Evolutionary conservation across 2,113 vertebrate species (phyloP).

Genomic region (Empidonax traillii): DNA sequence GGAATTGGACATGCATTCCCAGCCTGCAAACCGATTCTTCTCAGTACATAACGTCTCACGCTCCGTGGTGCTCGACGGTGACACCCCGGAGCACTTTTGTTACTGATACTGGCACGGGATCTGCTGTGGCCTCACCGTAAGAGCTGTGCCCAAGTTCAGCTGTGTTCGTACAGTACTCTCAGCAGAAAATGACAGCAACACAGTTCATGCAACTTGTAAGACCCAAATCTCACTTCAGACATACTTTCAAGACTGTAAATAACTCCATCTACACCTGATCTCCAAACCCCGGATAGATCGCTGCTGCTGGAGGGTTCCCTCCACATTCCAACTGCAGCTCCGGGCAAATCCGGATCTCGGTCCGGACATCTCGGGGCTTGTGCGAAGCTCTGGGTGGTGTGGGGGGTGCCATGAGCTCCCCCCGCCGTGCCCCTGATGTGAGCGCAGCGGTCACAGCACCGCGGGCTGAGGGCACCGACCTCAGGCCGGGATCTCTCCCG

Average conservation of each 20-base stretch:
- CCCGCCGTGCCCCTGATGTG: accelerated
- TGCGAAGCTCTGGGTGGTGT: neutral
- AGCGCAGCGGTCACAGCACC: neutral
- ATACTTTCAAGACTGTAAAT: neutral
- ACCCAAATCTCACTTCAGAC: neutral
- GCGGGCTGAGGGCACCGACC: neutral
- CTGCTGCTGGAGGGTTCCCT: neutral
- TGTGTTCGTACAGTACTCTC: neutral
- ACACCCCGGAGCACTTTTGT: neutral
- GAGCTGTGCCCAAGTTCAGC: neutral
- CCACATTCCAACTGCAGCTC: neutral
- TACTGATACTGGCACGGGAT: neutral
- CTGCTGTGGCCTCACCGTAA: neutral
- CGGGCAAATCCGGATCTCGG: accelerated
- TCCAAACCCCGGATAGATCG: accelerated
- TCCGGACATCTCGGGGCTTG: neutral
- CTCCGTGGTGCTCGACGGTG: neutral
- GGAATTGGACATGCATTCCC: slow-evolving; percentile 41
- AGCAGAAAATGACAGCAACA: neutral
- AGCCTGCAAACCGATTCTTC: neutral
- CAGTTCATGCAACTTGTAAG: neutral
- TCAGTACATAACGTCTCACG: neutral
- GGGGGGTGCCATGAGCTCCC: accelerated
- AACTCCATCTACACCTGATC: neutral
- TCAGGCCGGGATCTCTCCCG: accelerated